Base-by-base conservation (phyloP, 2,797 vertebrate species). In the Poeciliopsis paucimaculata region DNA sequence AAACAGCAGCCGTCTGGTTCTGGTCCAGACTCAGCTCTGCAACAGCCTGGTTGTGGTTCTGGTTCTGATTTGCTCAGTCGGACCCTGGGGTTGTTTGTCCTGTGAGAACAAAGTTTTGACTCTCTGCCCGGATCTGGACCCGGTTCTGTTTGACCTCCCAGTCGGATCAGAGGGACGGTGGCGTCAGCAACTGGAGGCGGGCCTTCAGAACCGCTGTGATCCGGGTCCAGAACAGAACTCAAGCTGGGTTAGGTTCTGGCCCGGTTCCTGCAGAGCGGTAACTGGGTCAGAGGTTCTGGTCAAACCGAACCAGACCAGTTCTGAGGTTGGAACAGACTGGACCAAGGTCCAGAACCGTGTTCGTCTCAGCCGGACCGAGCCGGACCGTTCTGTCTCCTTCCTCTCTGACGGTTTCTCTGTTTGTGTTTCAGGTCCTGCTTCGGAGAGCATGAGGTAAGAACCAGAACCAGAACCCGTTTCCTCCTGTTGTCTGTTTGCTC, bases 371-470 rank as follows among this genome's bases (percentile, higher is more conserved):
- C 16, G 15, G 53, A 55, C n/a, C 12, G n/a, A 5, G 5, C 55
- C 57, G 41, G 3, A 10, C 68, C 26, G 41, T 7, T 28, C 34
- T 2, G 23, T 12, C 12, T 4, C 53, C 26, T 45, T 73, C 51
- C 0, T 1, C 3, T 5, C n/a, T 70, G 41, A 20, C 0, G 4
- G 2, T 62, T 6, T 39, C 0, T 76, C 20, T 75, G 9, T 79
- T 73, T 89, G 45, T 88, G 34, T 88, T 90, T 36, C 88, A 94
- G 93, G 64, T n/a, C 90, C 64, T 94, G 93, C 60, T 93, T 93
- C 45, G 93, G 93, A 72, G 89, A 92, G 74, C 94, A 94, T 0
- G 93, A 94, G 93, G 93, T 94, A 47, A 89, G 92, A 83, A 62
- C 23, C 62, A 39, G 62, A 64, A 31, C 57, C 28, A 47, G 46